Evolutionary conservation across 2,888 invertebrate species (phyloP).

Genomic region (Petrophora chlorosata): DNA sequence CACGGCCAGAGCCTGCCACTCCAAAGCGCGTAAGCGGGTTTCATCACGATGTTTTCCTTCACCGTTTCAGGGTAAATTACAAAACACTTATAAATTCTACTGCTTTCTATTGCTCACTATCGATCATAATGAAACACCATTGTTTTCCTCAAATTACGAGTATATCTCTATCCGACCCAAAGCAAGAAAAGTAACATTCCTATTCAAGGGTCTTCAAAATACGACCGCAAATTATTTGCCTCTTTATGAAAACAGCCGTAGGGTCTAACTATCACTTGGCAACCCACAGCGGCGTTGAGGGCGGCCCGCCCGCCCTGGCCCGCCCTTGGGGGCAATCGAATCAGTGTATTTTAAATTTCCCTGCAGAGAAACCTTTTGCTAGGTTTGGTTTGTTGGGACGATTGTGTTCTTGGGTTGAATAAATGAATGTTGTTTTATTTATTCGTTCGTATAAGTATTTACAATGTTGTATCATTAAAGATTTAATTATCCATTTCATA

Average conservation of each 20-base stretch:
- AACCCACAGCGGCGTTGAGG: slow-evolving; percentile 25
- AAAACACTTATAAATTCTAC: no score
- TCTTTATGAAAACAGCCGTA: slow-evolving; percentile 30
- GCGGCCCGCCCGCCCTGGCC: slow-evolving; percentile 13
- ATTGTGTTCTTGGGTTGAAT: slow-evolving; percentile 2
- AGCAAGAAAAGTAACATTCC: slow-evolving; percentile 3
- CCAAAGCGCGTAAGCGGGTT: no score
- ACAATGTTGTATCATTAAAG: no score
- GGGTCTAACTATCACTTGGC: slow-evolving; percentile 33
- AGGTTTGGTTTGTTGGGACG: slow-evolving; percentile 12
- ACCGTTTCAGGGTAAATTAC: no score
- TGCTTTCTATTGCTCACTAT: no score
- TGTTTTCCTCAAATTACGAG: not conserved
- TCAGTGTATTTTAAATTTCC: slow-evolving; percentile 51
- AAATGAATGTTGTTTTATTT: no score
- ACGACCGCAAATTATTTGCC: slow-evolving; percentile 17
- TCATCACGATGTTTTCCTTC: no score
- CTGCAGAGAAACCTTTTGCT: slow-evolving; percentile 32
- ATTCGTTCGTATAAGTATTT: no score
- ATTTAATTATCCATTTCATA: no score
- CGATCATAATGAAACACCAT: no score
- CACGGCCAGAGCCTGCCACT: no score
- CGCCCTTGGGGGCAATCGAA: slow-evolving; percentile 41
- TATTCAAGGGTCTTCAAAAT: slow-evolving; percentile 3
- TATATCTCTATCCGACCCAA: slow-evolving; percentile 2